Evolutionary conservation across 1,140 invertebrate species (phyloP).

Genomic region (Xylocopa sonorina): DNA sequence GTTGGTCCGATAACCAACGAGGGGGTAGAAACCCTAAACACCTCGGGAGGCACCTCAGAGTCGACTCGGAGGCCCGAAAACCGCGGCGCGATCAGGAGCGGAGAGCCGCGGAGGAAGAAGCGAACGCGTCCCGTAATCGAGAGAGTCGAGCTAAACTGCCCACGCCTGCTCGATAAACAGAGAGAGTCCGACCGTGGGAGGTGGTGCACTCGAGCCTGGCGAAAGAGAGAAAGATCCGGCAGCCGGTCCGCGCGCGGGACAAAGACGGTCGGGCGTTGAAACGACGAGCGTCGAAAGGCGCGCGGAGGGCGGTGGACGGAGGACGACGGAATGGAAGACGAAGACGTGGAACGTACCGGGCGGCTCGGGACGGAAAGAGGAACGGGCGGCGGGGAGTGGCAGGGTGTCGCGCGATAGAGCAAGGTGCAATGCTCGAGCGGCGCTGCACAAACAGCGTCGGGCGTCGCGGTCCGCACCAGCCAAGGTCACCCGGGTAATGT

Average conservation of each 20-base stretch:
- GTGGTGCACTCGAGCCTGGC: slow-evolving; percentile 33
- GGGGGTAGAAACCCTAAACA: no score
- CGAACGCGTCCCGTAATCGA: slow-evolving; percentile 12
- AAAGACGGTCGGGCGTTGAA: neutral
- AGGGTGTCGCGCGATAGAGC: slow-evolving; percentile 75
- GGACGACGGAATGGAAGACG: slow-evolving; percentile 1
- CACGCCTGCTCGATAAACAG: slow-evolving; percentile 64
- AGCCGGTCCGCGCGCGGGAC: slow-evolving; percentile 7
- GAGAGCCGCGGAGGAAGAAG: neutral
- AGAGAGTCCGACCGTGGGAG: slow-evolving; percentile 59
- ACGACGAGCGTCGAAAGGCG: neutral
- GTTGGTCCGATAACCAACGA: no score
- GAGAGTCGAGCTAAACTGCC: slow-evolving; percentile 22
- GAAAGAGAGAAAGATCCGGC: neutral
- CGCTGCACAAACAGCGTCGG: slow-evolving; percentile 79
- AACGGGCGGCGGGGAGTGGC: slow-evolving; percentile 21
- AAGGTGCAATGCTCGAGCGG: slow-evolving; percentile 81
- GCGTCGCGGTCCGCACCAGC: slow-evolving; percentile 74
- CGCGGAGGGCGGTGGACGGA: neutral
- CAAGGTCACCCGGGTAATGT: slow-evolving; percentile 82
- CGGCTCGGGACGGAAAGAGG: slow-evolving; percentile 6
- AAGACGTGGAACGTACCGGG: neutral
- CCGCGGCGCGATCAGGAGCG: no score
- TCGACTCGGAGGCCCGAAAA: neutral
- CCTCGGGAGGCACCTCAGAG: no score